A percentile compares a stretch with the other conserved stretches of the same genome.
These are phyloP conservation scores for Netelia virgata DNA, from an alignment of 2,888 invertebrate genomes.

Conservation along the genomic window DNA sequence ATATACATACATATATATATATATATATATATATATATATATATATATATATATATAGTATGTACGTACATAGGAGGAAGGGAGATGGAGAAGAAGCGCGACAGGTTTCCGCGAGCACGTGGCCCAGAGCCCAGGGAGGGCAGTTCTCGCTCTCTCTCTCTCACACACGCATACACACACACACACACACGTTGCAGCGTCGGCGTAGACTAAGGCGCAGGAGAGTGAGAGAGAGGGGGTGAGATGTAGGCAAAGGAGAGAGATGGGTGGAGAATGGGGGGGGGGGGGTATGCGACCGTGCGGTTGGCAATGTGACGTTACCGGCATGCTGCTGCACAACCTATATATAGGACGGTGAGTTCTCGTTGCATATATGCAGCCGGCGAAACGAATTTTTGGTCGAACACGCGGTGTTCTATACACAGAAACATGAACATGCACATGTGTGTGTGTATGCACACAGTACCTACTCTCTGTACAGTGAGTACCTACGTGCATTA, in stretches of 20 bases:
- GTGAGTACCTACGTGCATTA: constrained; percentile 46
- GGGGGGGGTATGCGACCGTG: constrained; percentile 20
- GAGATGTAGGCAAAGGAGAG: neutral
- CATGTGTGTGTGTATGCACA: constrained; percentile 36
- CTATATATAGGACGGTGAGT: neutral
- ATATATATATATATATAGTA: neutral
- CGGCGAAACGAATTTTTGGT: constrained; percentile 56
- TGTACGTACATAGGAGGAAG: constrained; percentile 28
- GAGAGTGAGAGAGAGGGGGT: constrained; percentile 2
- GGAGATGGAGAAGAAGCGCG: constrained; percentile 72
- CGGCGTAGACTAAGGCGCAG: constrained; percentile 28
- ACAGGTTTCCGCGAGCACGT: constrained; percentile 78
- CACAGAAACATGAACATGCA: neutral
- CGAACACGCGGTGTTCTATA: constrained; percentile 9
- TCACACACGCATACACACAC: no score
- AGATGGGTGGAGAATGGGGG: neutral
- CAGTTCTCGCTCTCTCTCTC: constrained; percentile 47
- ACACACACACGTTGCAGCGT: constrained; percentile 41
- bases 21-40: neutral
- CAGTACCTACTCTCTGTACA: constrained; percentile 20
- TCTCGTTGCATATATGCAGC: constrained; percentile 49
- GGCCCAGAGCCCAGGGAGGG: constrained; percentile 68
- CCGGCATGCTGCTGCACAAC: constrained; percentile 21
- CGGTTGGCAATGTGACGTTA: constrained; percentile 48
- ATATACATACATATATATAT: neutral